Base-by-base conservation (phyloP, 1,140 invertebrate genomes). In the Calliphora vicina region DNA sequence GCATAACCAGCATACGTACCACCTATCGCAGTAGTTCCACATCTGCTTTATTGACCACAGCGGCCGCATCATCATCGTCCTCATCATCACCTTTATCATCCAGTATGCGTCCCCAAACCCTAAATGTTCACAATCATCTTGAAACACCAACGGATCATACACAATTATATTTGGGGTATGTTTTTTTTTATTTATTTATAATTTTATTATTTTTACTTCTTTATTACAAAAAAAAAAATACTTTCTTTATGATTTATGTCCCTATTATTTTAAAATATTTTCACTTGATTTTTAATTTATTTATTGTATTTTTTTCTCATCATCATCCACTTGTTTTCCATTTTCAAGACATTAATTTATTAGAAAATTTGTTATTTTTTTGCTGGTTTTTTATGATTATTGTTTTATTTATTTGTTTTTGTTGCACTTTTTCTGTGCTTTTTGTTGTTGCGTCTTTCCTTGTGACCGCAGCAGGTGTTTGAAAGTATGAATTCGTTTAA, bases 121-220 rank as follows among this genome's bases (percentile, higher is more conserved):
- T 89, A 67, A 89, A 89, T 80, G 88, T 89, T 12, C 88, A 89
- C 72, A 88, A 89, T 85, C 80, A 86, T 71, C 89, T 86, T 81
- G 87, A 89, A 86, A 88, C 88, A 84, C 88, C 88, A 73, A 84
- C 88, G 78, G 87, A 89, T 85, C 89, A 86, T 85, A 89, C 88
- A 74, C 87, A 89, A 86, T 80, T 89, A 76, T 89, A 89, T 85
- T 87, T 89, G 85, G 86, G 88, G 88, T 89, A 89, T 86, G 88
- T 89, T 86, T 86, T 83, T 72, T 25, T 72, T 83, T 35, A 35
- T 84, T 86, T 72, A 74, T 17, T 12, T 81, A 10, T 25, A 61
- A 76, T 84, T 29, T 82, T 72, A 29, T 17, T 71, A 45, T 71
- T 83, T 57, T 42, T 82, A 50, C 50, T 81, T 15, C 45, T 42